A percentile compares a stretch with the other conserved stretches of the same genome.
Conservation (phyloP, 2,113 vertebrate species). For the Halcyon senegalensis region DNA sequence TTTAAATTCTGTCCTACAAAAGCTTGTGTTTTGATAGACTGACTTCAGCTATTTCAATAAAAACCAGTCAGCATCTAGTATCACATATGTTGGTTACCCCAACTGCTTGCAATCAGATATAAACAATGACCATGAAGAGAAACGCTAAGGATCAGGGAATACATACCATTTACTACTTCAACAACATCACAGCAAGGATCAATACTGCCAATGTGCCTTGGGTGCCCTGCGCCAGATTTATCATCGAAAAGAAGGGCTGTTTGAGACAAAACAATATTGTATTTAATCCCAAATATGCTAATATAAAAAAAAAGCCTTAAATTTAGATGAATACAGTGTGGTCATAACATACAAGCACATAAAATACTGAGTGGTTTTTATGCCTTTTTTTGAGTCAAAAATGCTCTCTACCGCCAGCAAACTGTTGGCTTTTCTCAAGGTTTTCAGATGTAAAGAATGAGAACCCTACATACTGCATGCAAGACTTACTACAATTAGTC, state of each 20-base stretch:
- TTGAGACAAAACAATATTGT: not conserved
- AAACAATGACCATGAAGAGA: not conserved
- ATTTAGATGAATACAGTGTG: not conserved
- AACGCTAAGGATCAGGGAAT: not conserved
- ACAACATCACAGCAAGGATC: constrained; percentile 95
- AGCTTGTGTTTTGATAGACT: not conserved
- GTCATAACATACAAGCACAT: not conserved
- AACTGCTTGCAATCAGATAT: not conserved
- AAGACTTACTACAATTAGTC: not conserved
- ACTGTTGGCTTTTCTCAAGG: not conserved
- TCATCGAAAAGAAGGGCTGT: constrained; percentile 93
- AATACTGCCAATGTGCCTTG: constrained; percentile 95
- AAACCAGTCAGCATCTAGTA: not conserved
- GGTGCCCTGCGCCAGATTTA: constrained; percentile 86
- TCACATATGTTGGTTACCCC: not conserved
- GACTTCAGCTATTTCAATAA: not conserved
- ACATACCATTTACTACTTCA: constrained; percentile 91
- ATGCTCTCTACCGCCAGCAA: not conserved
- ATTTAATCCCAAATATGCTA: not conserved
- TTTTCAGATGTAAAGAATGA: not conserved
- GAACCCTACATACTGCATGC: not conserved
- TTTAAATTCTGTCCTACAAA: not conserved
- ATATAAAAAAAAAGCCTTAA: not conserved
- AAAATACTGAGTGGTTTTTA: not conserved
- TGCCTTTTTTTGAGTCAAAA: not conserved